Conservation (phyloP, 2,797 vertebrate species). For the Eutrigla gurnardus region DNA sequence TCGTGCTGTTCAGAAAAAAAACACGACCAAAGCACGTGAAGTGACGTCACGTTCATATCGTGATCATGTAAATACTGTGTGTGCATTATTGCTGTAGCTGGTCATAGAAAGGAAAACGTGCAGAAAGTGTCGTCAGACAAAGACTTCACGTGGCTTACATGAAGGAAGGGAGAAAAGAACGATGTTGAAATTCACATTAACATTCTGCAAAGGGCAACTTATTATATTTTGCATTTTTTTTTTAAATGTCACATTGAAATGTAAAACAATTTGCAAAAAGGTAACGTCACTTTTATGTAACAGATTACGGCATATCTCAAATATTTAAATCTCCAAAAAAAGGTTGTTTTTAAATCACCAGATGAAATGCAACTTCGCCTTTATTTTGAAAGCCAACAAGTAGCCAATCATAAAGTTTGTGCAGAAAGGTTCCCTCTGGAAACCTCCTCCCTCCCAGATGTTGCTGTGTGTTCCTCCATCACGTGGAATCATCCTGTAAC, state of each 20-base stretch:
- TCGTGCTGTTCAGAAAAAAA: too few relatives aligned
- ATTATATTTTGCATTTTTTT: neutral
- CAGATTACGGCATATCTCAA: neutral
- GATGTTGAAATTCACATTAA: neutral
- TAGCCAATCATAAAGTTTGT: neutral
- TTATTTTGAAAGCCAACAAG: slow-evolving; percentile 11
- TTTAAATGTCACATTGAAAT: neutral
- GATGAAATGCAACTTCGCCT: neutral
- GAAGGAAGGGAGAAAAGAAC: slow-evolving; percentile 36
- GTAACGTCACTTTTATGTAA: neutral
- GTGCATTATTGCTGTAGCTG: slow-evolving; percentile 10
- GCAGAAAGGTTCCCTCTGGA: neutral
- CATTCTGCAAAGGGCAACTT: slow-evolving; percentile 20
- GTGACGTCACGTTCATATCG: slow-evolving; percentile 17
- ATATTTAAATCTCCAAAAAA: neutral
- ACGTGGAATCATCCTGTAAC: slow-evolving; percentile 6
- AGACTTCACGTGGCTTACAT: slow-evolving; percentile 55
- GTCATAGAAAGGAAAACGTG: slow-evolving; percentile 19
- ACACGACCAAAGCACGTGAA: slow-evolving; percentile 43
- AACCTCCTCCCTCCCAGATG: neutral
- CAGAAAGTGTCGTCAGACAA: slow-evolving; percentile 54
- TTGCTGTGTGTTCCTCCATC: slow-evolving; percentile 19
- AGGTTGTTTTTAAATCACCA: neutral
- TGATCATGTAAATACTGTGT: slow-evolving; percentile 47
- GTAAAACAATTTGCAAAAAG: neutral